Evolutionary conservation across 2,113 vertebrate species (phyloP).

Genomic region (Dicaeum eximium): DNA sequence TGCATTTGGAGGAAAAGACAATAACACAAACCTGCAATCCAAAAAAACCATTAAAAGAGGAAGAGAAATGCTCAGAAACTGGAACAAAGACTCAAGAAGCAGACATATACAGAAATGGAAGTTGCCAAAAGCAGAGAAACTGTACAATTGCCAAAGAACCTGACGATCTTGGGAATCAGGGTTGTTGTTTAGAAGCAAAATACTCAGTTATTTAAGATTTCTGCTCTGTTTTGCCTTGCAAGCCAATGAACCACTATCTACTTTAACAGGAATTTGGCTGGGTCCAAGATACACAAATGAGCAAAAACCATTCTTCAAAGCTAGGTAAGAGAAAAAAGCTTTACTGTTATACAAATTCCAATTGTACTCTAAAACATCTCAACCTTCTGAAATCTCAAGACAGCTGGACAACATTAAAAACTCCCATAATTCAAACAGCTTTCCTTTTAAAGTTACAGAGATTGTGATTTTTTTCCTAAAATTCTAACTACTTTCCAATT

Average conservation of each 20-base stretch:
- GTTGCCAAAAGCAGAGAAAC: not conserved
- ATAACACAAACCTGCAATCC: not conserved
- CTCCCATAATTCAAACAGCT: not conserved
- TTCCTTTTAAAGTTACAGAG: not conserved
- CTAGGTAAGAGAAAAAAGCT: not conserved
- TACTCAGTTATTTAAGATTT: not conserved
- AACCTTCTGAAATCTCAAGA: not conserved
- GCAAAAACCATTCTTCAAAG: not conserved
- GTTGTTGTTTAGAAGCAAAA: not conserved
- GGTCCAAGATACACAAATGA: not conserved
- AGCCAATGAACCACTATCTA: not conserved
- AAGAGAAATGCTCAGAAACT: not conserved
- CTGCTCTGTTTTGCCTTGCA: not conserved
- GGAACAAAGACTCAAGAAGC: not conserved
- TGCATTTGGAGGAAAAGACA: not conserved
- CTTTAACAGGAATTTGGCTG: not conserved
- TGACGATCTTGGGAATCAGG: not conserved
- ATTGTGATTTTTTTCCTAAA: not conserved
- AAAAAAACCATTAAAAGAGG: not conserved
- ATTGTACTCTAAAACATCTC: not conserved
- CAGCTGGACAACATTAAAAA: not conserved
- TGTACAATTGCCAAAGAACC: not conserved
- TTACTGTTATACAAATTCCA: not conserved
- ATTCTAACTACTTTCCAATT: not conserved
- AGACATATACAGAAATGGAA: not conserved